phyloP scores from a whole-genome alignment of 2,888 invertebrate genomes.

The Amaurobius ferox region DNA sequence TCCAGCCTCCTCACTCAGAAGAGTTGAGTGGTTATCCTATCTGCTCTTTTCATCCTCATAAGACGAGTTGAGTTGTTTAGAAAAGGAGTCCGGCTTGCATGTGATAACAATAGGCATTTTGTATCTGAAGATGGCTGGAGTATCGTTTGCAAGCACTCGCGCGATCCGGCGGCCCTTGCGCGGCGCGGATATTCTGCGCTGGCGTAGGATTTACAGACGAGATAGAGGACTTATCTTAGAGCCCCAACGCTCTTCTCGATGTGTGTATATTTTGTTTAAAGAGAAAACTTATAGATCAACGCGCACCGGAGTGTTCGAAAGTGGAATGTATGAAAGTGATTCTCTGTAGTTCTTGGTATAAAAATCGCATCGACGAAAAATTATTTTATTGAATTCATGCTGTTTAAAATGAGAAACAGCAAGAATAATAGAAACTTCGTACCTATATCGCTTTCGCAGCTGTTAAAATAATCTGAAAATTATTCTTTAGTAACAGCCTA shows the following conservation, averaged over 20 bases:
- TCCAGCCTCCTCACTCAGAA: constrained; percentile 53
- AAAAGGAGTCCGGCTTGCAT: constrained; percentile 68
- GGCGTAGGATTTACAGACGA: constrained; percentile 52
- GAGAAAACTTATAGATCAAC: neutral
- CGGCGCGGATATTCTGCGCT: constrained; percentile 64
- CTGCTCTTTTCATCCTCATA: constrained; percentile 59
- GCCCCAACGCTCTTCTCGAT: neutral
- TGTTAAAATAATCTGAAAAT: too few species aligned
- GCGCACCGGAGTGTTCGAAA: too few species aligned
- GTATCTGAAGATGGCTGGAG: constrained; percentile 55
- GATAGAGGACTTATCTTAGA: constrained; percentile 54
- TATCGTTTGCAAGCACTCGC: constrained; percentile 60
- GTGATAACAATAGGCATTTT: constrained; percentile 72
- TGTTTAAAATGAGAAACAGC: too few species aligned
- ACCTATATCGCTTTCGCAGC: too few species aligned
- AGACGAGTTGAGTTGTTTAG: constrained; percentile 58
- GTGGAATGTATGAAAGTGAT: too few species aligned
- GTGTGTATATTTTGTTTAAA: neutral
- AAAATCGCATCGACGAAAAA: too few species aligned
- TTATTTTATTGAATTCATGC: too few species aligned
- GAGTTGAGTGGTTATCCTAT: constrained; percentile 63
- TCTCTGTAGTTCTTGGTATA: too few species aligned
- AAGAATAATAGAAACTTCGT: too few species aligned
- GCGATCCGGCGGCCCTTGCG: constrained; percentile 36
- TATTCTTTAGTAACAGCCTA: too few species aligned